These are phyloP conservation scores for Knipowitschia caucasica DNA, from an alignment of 2,797 vertebrate species.

Conservation along the genomic window DNA sequence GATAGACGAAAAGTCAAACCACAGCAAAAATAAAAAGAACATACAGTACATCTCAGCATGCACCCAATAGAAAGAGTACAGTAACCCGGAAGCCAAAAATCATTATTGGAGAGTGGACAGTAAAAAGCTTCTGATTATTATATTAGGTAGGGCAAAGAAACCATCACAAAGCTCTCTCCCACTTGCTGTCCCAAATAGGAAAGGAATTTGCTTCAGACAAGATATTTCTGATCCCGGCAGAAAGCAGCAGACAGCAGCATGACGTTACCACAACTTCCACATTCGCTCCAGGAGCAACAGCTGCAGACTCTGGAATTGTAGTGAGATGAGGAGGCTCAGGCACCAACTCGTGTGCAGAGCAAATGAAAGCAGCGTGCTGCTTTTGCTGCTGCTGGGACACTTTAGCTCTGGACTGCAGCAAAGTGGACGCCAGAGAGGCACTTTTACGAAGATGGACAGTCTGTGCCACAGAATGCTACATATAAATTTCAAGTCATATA, in stretches of 20 bases:
- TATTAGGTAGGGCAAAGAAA: conserved; percentile 3
- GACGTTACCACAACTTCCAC: conserved; percentile 69
- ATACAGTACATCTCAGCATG: conserved; percentile 3
- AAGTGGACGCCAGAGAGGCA: conserved; percentile 52
- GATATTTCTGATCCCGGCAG: conserved; percentile 30
- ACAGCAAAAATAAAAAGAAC: conserved; percentile 10
- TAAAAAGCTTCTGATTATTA: conserved; percentile 12
- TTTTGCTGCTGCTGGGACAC: conserved; percentile 49
- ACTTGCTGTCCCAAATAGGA: conserved; percentile 11
- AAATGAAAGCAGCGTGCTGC: conserved; percentile 37
- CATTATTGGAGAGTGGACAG: conserved; percentile 6
- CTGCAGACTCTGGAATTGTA: conserved; percentile 59
- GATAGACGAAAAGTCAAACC: not conserved
- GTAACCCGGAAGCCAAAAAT: conserved; percentile 6
- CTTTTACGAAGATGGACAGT: conserved; percentile 74
- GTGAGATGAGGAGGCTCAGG: conserved; percentile 49
- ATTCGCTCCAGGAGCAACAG: conserved; percentile 42
- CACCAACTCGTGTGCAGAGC: conserved; percentile 39
- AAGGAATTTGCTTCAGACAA: conserved; percentile 43
- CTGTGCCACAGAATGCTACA: conserved; percentile 79
- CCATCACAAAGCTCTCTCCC: not conserved
- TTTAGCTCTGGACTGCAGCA: conserved; percentile 64
- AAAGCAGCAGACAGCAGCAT: conserved; percentile 41
- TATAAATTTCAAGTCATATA: conserved; percentile 47
- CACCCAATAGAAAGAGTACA: not conserved